Conservation (phyloP, 2,797 vertebrate genomes). For the Periophthalmus magnuspinnatus region DNA sequence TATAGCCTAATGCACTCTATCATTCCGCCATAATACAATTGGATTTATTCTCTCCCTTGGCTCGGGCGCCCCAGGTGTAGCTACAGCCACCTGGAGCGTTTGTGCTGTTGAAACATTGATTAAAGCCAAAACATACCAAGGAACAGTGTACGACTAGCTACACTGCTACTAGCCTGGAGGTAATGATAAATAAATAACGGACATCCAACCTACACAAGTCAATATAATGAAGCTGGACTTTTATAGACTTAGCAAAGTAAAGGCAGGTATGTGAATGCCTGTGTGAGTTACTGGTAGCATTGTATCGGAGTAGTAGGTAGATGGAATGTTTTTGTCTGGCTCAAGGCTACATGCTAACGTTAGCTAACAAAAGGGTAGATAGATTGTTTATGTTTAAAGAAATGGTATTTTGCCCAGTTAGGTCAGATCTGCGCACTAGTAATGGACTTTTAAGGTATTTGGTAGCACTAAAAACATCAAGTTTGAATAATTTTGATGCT, state of each 20-base stretch:
- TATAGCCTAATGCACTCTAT: not conserved
- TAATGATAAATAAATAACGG: not conserved
- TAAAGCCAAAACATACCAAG: conserved; percentile 7
- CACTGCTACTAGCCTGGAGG: not conserved
- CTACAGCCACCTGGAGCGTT: conserved; percentile 1
- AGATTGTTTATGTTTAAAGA: too few relatives aligned
- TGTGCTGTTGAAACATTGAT: conserved; percentile 18
- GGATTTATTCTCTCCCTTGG: conserved; percentile 6
- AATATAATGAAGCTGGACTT: conserved; percentile 1
- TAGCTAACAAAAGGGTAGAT: too few relatives aligned
- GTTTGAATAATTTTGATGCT: too few relatives aligned
- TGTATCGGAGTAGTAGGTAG: too few relatives aligned
- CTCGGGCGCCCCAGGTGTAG: not conserved
- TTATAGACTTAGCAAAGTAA: not conserved
- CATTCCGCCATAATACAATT: conserved; percentile 11
- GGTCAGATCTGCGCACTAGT: too few relatives aligned
- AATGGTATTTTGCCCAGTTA: too few relatives aligned
- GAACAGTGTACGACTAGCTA: conserved; percentile 8
- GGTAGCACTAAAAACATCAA: too few relatives aligned
- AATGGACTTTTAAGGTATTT: too few relatives aligned
- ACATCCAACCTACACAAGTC: conserved; percentile 6
- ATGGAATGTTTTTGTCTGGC: too few relatives aligned
- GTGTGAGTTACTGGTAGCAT: too few relatives aligned
- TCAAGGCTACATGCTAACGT: too few relatives aligned
- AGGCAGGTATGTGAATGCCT: not conserved